Evolutionary conservation across 2,888 invertebrate genomes (phyloP).

Genomic region (Andrena dorsata): DNA sequence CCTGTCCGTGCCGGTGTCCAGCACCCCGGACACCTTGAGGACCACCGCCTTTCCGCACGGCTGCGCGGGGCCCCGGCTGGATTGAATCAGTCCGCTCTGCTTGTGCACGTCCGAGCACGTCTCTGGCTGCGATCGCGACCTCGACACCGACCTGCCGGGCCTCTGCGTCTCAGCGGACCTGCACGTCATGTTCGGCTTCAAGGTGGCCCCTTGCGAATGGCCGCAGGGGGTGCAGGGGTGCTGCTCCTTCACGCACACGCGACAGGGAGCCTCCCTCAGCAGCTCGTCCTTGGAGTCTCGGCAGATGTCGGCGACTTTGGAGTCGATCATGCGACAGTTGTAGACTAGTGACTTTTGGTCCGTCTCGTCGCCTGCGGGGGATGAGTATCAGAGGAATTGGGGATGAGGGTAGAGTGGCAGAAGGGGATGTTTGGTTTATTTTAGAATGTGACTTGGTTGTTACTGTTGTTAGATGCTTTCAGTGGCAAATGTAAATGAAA

Average conservation of each 20-base stretch:
- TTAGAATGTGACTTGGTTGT: no score
- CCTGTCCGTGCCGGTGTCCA: slow-evolving; percentile 68
- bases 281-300: slow-evolving; percentile 57
- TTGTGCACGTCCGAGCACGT: slow-evolving; percentile 24
- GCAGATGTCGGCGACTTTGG: slow-evolving; percentile 59
- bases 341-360: slow-evolving; percentile 68
- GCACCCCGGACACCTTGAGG: slow-evolving; percentile 81
- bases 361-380: slow-evolving; percentile 47
- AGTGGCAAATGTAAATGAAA: no score
- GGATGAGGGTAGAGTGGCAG: no score
- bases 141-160: neutral
- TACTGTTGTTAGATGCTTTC: no score
- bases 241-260: slow-evolving; percentile 59
- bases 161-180: neutral
- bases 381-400: neutral
- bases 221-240: slow-evolving; percentile 71
- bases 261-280: slow-evolving; percentile 33
- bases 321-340: slow-evolving; percentile 74
- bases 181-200: slow-evolving; percentile 30
- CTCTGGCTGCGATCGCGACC: slow-evolving; percentile 8
- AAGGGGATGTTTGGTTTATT: no score
- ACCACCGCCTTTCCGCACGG: slow-evolving; percentile 79
- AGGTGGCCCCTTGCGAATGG: slow-evolving; percentile 7
- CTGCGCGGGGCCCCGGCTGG: slow-evolving; percentile 37
- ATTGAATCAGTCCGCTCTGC: slow-evolving; percentile 27